Percentiles rank a stretch among this genome's conserved stretches.
These are phyloP conservation scores for Megalurothrips usitatus DNA, from an alignment of 2,888 invertebrate species.

Conservation along the genomic window DNA sequence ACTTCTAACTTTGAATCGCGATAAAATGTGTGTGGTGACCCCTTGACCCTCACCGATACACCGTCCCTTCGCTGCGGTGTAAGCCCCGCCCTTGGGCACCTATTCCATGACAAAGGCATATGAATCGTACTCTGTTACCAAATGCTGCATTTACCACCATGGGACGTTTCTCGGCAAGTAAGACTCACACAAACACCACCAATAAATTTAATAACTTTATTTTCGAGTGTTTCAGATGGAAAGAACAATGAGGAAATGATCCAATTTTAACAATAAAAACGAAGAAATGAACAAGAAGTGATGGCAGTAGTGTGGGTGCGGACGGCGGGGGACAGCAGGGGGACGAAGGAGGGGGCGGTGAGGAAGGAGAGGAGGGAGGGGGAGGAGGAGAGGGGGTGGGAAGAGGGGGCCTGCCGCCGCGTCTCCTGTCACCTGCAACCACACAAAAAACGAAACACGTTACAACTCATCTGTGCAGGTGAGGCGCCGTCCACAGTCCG, in stretches of 20 bases:
- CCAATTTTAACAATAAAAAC: background rate
- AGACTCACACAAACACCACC: background rate
- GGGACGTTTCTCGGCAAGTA: no score
- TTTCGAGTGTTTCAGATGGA: background rate
- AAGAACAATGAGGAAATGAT: conserved; percentile 3
- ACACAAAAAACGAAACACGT: background rate
- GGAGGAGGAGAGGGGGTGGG: background rate
- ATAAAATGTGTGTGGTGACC: no score
- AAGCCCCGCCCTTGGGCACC: no score
- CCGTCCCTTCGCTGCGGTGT: no score
- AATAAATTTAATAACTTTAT: background rate
- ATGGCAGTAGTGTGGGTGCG: conserved; percentile 15
- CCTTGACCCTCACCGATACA: no score
- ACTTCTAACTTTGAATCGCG: no score
- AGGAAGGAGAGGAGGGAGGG: background rate
- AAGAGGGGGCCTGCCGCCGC: background rate
- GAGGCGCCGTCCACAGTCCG: no score
- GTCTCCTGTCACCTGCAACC: conserved; percentile 9
- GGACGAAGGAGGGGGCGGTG: background rate
- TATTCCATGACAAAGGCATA: no score
- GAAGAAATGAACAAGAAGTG: background rate
- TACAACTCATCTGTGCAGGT: background rate
- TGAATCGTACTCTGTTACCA: no score
- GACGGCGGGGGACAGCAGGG: background rate
- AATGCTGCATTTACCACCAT: no score